Percentiles rank a stretch among this genome's conserved stretches.
Evolutionary conservation across 2,888 invertebrate genomes (phyloP).

Genomic region (Epinotia nisella): DNA sequence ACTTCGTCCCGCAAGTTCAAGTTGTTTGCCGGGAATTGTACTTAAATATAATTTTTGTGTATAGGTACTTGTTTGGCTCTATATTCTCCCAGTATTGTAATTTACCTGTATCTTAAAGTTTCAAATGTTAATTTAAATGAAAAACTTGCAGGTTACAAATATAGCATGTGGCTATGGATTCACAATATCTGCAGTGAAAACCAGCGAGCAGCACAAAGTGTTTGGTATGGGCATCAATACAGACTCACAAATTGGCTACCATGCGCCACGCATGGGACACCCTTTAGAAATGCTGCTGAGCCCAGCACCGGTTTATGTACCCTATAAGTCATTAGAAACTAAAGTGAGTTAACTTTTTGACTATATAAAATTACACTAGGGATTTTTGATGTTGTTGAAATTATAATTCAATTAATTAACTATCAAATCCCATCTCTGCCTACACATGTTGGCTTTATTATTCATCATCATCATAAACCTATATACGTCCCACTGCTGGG

Average conservation of each 20-base stretch:
- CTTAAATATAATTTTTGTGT: neutral
- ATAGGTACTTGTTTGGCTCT: neutral
- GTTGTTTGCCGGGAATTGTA: too few relatives aligned
- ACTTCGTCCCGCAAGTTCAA: too few relatives aligned
- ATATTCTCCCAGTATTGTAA: neutral
- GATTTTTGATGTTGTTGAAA: too few relatives aligned
- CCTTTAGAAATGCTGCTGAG: constrained; percentile 88
- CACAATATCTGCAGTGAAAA: constrained; percentile 89
- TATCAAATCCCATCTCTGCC: too few relatives aligned
- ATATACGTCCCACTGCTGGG: too few relatives aligned
- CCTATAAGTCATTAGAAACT: constrained; percentile 85
- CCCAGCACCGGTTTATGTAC: constrained; percentile 89
- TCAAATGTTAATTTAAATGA: neutral
- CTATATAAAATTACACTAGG: neutral
- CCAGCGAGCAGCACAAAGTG: constrained; percentile 86
- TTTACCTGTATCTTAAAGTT: neutral
- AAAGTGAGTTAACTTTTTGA: constrained; percentile 62
- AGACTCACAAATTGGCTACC: constrained; percentile 95
- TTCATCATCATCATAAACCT: too few relatives aligned
- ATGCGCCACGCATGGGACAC: constrained; percentile 85
- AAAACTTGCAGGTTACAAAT: constrained; percentile 84
- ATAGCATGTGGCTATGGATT: constrained; percentile 96
- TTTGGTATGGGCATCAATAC: constrained; percentile 97
- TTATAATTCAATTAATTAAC: too few relatives aligned
- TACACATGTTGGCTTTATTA: too few relatives aligned